phyloP scores from a whole-genome alignment of 2,113 vertebrate species.

The Talpa occidentalis region DNA sequence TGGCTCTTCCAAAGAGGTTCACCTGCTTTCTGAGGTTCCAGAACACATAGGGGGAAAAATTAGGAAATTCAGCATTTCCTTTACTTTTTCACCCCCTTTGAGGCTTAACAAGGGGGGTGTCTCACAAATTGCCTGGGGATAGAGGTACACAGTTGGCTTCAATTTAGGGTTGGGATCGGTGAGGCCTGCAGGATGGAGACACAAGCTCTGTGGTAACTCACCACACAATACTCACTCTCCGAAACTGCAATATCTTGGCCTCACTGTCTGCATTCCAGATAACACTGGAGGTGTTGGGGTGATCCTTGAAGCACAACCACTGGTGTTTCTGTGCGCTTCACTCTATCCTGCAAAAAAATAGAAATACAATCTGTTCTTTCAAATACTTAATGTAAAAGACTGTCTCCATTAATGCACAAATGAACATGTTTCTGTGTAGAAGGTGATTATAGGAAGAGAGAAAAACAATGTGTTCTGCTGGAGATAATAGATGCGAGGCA shows the following conservation, averaged over 20 bases:
- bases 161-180: background rate
- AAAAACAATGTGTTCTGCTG: background rate
- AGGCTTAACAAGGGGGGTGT: background rate
- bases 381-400: background rate
- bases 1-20: slow-evolving; percentile 22
- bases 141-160: background rate
- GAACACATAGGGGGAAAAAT: background rate
- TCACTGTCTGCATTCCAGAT: background rate
- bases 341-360: background rate
- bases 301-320: background rate
- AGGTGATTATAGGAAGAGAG: background rate
- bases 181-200: background rate
- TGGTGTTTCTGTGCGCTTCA: background rate
- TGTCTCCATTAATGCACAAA: background rate
- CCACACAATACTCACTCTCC: background rate
- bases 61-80: slow-evolving; percentile 42
- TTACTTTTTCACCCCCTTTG: background rate
- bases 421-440: background rate
- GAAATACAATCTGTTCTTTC: background rate
- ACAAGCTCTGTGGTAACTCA: background rate
- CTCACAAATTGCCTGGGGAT: background rate
- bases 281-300: background rate
- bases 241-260: background rate
- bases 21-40: slow-evolving; percentile 24
- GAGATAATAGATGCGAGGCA: background rate